These are phyloP conservation scores for Amblyornis subalaris DNA, from an alignment of 2,113 vertebrate species.

Conservation along the genomic window DNA sequence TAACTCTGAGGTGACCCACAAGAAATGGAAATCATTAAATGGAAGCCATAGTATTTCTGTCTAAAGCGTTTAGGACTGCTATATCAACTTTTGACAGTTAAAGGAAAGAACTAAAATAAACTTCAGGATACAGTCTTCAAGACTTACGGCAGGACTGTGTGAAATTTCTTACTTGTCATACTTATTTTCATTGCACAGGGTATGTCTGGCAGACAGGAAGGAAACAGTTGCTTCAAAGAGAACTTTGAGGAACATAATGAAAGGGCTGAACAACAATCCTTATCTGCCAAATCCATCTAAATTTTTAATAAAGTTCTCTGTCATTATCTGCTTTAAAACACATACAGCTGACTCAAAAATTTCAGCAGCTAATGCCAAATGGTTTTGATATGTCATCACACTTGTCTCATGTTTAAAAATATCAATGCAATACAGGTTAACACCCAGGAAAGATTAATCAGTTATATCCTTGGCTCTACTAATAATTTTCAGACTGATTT, in stretches of 20 bases:
- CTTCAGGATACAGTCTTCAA: background rate
- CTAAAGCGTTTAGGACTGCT: background rate
- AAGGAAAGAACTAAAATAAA: background rate
- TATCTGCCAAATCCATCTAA: background rate
- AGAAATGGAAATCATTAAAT: conserved; percentile 20
- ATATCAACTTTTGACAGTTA: background rate
- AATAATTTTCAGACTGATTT: background rate
- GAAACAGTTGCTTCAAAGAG: background rate
- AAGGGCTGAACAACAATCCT: background rate
- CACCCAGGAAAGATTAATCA: background rate
- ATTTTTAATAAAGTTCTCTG: background rate
- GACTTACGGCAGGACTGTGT: background rate
- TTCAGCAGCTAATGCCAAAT: background rate
- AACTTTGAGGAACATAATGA: background rate
- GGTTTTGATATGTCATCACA: background rate
- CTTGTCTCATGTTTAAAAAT: background rate
- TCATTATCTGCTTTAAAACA: background rate
- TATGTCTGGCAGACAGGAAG: background rate
- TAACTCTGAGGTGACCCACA: background rate
- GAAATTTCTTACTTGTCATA: background rate
- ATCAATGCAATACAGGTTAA: background rate
- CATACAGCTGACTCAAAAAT: background rate
- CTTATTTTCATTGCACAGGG: background rate
- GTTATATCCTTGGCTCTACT: background rate
- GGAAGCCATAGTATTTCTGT: background rate